Evolutionary conservation across 2,797 vertebrate genomes (phyloP), one percentile per base, ranked within the genome.

Genomic region (Gymnoscopelus braueri): DNA sequence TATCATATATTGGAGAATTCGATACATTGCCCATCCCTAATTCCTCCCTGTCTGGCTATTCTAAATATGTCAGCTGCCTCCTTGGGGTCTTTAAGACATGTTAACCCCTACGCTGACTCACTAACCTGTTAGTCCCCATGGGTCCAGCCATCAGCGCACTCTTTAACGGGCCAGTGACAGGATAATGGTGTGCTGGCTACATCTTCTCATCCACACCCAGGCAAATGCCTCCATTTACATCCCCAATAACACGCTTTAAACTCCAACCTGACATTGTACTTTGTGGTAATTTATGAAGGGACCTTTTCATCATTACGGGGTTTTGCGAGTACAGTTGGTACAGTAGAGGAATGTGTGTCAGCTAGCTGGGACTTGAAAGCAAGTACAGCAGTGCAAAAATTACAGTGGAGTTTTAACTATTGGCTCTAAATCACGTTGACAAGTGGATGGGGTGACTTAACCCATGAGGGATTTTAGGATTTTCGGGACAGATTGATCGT

Each of bases 21-120:
- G 39, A 44, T 44, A 44, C 39, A 10, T 44, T 2, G 39, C n/a
- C 4, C 5, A 13, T 14, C 24, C 6, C 26, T 59, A 12, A 29
- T 65, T 61, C 15, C 48, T 75, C 52, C 51, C 49, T 4, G 14
- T 87, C 77, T 82, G 74, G 29, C 72, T 82, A 75, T 88, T 81
- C 78, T 80, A 71, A 84, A 86, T 75, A 86, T 85, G 76, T 81
- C 81, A 63, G 29, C 77, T 78, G 71, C 79, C 67, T 85, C 78
- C 60, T 39, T 2, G 9, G 59, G 72, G 79, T 72, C 75, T 82
- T 75, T 55, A 67, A 67, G 61, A 61, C 67, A 67, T 24, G 63
- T 80, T 68, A 80, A 82, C 73, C 82, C 71, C 59, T 62, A 26
- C 3, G 29, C 58, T 83, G 62, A 81, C 82, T 84, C 65, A 69